Evolutionary conservation across 2,888 invertebrate species (phyloP).

Genomic region (Bibio marci): DNA sequence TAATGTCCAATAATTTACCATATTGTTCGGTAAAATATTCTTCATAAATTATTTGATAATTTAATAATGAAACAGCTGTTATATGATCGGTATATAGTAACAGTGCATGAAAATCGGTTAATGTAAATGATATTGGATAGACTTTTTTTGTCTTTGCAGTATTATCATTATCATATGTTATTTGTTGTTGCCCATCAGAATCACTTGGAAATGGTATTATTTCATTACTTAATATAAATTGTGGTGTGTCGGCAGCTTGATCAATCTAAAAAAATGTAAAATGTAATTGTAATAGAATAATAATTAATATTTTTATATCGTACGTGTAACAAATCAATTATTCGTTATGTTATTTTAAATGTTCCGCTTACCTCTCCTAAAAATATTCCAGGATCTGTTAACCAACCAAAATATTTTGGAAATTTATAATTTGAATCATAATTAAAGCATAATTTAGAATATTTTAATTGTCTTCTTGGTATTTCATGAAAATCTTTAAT

Average conservation of each 20-base stretch:
- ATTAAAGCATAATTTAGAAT: constrained; percentile 66
- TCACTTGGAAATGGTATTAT: constrained; percentile 9
- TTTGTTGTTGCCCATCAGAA: constrained; percentile 1
- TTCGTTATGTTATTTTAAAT: constrained; percentile 1
- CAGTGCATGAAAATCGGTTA: constrained; percentile 82
- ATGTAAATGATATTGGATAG: constrained; percentile 54
- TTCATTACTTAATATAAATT: constrained; percentile 10
- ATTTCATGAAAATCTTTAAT: constrained; percentile 47
- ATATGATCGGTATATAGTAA: constrained; percentile 69
- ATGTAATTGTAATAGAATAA: too few relatives aligned
- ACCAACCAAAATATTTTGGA: constrained; percentile 74
- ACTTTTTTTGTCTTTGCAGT: constrained; percentile 21
- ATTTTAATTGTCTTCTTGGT: constrained; percentile 45
- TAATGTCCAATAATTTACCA: constrained; percentile 62
- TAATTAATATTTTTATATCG: too few relatives aligned
- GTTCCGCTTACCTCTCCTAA: constrained; percentile 60
- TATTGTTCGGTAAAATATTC: constrained; percentile 65
- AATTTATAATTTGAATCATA: constrained; percentile 44
- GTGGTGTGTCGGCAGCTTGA: constrained; percentile 10
- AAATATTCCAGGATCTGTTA: constrained; percentile 67
- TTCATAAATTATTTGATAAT: constrained; percentile 72
- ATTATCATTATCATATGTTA: constrained; percentile 5
- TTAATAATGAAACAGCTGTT: constrained; percentile 68
- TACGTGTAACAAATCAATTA: too few relatives aligned
- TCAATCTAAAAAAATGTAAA: constrained; percentile 12